Evolutionary conservation across 2,888 invertebrate species (phyloP), one percentile per base, ranked within the genome.

Genomic region (Agriopis leucophaearia): DNA sequence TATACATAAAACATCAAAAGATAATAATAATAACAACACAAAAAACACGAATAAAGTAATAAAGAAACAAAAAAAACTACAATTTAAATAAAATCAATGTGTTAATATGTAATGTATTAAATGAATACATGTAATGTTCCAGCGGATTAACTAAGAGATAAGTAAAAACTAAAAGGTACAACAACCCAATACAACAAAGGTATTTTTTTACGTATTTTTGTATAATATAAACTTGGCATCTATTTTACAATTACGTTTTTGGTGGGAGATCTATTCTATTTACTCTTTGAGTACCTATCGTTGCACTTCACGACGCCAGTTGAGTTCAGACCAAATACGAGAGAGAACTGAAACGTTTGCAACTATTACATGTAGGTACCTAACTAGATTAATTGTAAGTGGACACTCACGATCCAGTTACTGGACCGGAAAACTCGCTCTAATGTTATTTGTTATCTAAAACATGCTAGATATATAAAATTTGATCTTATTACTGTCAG

Each of bases 321-420:
- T 63, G 73, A 74, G 73, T 69, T 35, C 64, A 67, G 58, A 35
- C 54, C 62, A 65, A 68, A 71, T 56, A 63, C 47, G 38, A 51
- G 36, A 50, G 27, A 50, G 35, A 47, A 45, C 10, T 27, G 8
- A 13, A 50, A 35, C 51, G 13, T 9, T 36, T 10, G n/a, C 18
- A 12, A 36, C 42, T 42, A 61, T 48, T 36, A 45, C 40, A 27
- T 55, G 47, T n/a, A n/a, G n/a, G n/a, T 55, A 12, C 27, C 27
- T 50, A 48, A 56, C 55, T 27, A 48, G n/a, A 56, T 63, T 40
- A 48, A 63, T 63, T 64, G 60, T 42, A 48, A 44, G n/a, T 18
- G 38, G 8, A 8, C 12, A 9, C n/a, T 45, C 36, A 15, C 8
- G 27, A 48, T 56, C 55, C 48, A 63, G 63, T 35, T 40, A 56